Evolutionary conservation across 2,797 vertebrate species (phyloP).

Genomic region (Heteromormyrus szaboi): DNA sequence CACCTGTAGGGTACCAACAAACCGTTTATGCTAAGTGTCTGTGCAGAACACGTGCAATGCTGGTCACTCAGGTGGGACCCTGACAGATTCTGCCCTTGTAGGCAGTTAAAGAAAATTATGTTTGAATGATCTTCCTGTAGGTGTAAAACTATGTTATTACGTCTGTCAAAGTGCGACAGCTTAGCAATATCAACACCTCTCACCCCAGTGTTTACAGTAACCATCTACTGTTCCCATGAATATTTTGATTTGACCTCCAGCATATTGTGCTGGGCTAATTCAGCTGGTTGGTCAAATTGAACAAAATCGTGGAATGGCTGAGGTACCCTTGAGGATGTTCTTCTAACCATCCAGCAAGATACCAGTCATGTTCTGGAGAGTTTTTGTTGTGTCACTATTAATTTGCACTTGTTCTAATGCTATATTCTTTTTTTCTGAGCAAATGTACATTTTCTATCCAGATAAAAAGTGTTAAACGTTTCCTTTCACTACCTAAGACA

Average conservation of each 20-base stretch:
- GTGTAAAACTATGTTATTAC: background rate
- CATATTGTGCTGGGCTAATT: background rate
- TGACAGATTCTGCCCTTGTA: background rate
- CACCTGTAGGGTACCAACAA: background rate
- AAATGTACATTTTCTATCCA: background rate
- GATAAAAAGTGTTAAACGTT: background rate
- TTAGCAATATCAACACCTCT: too few relatives aligned
- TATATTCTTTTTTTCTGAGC: background rate
- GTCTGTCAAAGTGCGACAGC: background rate
- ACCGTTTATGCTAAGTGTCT: background rate
- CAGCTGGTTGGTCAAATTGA: background rate
- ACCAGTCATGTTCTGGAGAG: background rate
- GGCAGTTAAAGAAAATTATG: background rate
- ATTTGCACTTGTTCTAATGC: background rate
- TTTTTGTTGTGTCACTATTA: background rate
- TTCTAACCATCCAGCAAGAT: background rate
- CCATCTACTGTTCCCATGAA: background rate
- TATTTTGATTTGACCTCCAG: background rate
- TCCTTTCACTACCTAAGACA: background rate
- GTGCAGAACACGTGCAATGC: background rate
- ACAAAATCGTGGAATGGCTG: background rate
- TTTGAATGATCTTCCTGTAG: background rate
- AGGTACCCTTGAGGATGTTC: background rate
- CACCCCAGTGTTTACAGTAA: background rate
- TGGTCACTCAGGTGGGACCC: background rate